Evolutionary conservation across 2,797 vertebrate species (phyloP), one percentile per base, ranked within the genome.

Genomic region (Tenualosa thibaudeaui): DNA sequence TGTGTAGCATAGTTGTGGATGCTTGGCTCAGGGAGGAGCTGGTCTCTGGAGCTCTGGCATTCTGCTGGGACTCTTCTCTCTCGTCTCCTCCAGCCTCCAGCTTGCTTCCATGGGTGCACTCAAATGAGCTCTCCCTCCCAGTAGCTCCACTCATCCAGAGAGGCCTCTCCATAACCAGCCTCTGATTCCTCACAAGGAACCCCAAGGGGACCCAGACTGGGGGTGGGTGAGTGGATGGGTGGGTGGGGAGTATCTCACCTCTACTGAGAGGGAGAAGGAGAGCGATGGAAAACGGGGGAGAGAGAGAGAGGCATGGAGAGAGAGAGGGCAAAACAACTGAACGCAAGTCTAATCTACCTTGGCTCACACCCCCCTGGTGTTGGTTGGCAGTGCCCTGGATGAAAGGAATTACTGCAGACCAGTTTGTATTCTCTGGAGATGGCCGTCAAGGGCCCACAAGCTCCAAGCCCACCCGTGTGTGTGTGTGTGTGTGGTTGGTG

Each of bases 321-420:
- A 75, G 85, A 84, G 71, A 81, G 83, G 84, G 53, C 83, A 84
- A 43, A 78, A 43, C 71, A 78, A 46, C 71, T 78, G 71, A 46
- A 83, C 81, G 81, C 78, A 84, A 87, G 86, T 86, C 83, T 87
- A 88, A 89, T 88, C 89, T 84, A 88, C 85, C 83, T 68, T 85
- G 49, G 86, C 81, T 82, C 10, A 51, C 81, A 88, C 89, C 87
- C 86, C 84, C 85, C 82, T 31, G 86, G 85, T 83, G 83, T 85
- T 83, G 84, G 86, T 85, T 85, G 85, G 81, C 83, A 85, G 84
- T 81, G 78, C 81, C 87, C 71, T 46, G 46, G 84, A 84, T 75
- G 81, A 86, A 54, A 86, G 81, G 81, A 86, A 81, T 68, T 49
- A 84, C 86, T 85, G 82, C 85, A 53, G 85, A 84, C 56, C 81